Base-by-base conservation (phyloP, 2,113 vertebrate species). In the Hippocampus guttulatus region DNA sequence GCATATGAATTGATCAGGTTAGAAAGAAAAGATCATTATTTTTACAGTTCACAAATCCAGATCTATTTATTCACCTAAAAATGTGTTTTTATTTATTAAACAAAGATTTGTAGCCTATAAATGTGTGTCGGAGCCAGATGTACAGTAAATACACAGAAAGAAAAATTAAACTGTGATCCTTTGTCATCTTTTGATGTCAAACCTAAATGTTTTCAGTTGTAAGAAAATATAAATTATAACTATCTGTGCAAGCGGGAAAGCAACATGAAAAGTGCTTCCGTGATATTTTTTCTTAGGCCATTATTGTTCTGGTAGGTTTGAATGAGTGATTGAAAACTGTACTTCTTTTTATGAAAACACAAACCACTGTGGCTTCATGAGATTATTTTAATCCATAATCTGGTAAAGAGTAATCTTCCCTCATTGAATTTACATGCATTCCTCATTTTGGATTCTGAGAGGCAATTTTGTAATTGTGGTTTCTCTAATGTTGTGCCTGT, bases 351-450 rank as follows among this genome's bases (percentile, higher is more conserved):
- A 27, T 58, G 23, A 25, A 58, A 25, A 15, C 5, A 25, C 55
- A 27, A 27, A 27, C 12, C 11, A 58, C 55, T 27, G 1, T 58
- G 55, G 23, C 1, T 58, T 58, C 25, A 30, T 58, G 55, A 25
- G 55, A 58, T 58, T 58, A 58, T 30, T 58, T 58, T 27, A 58
- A 58, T 58, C 55, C 55, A 58, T 58, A 15, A 58, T 58, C 23
- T 58, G 12, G 18, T 51, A 51, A 51, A 51, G 18, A 58, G 27
- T 25, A 58, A 27, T 15, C 23, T 23, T 25, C 52, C 10, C 52
- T 55, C 52, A 55, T 3, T 55, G 21, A 58, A 27, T 58, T 30
- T 27, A 58, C n/a, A 25, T 58, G 25, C 14, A 58, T 15, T 58
- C 55, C 55, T 58, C 12, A 58, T 14, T 58, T 58, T 58, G 55